phyloP scores from a whole-genome alignment of 2,797 vertebrate genomes.

The Cossypha polioptera region DNA sequence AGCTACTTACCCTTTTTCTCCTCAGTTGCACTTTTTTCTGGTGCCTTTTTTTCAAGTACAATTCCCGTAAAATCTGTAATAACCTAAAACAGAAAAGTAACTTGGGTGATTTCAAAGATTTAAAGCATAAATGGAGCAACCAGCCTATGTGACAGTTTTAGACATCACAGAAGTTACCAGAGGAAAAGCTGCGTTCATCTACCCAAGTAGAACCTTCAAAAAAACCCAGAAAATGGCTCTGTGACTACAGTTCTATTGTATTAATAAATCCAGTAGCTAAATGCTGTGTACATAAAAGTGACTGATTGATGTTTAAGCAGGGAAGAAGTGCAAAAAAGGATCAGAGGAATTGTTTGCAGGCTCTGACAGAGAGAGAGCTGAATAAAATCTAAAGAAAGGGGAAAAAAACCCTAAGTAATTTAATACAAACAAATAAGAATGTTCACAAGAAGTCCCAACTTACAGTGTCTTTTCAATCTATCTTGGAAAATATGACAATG shows the following conservation, averaged over 20 bases:
- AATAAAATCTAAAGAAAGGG: background rate
- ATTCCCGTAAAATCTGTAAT: conserved; percentile 88
- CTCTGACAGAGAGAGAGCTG: background rate
- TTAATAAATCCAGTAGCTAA: background rate
- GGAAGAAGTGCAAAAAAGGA: background rate
- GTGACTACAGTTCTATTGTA: background rate
- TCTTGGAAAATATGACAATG: background rate
- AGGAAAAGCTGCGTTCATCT: background rate
- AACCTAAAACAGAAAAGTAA: conserved; percentile 71
- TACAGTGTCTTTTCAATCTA: background rate
- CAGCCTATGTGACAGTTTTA: background rate
- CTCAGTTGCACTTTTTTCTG: background rate
- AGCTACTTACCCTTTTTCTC: conserved; percentile 56
- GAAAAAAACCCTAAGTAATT: background rate
- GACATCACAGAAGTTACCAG: background rate
- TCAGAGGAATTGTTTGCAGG: background rate
- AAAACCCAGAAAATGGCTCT: background rate
- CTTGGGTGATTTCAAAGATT: background rate
- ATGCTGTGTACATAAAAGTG: background rate
- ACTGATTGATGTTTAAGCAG: background rate
- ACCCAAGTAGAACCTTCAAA: background rate
- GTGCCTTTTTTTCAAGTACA: conserved; percentile 74
- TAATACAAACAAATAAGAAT: background rate
- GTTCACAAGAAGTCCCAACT: background rate
- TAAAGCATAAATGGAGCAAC: background rate